Base-by-base conservation (phyloP, 2,888 invertebrate genomes). In the Pterobdella sp. region DNA sequence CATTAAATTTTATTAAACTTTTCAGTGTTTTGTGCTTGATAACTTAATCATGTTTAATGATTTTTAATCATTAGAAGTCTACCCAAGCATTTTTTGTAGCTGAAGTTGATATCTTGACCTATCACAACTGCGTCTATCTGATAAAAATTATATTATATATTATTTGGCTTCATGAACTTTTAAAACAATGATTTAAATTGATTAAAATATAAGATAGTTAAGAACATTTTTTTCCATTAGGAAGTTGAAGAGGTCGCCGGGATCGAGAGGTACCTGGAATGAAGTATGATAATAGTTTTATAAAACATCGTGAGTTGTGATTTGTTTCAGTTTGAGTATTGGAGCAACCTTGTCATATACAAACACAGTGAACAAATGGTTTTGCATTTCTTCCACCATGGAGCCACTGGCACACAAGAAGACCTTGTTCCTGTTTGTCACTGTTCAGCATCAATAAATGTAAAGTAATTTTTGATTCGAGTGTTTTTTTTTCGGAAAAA, bases 31-130 rank as follows among this genome's bases (percentile, higher is more conserved):
- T 42, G 49, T 42, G 7, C 10, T 42, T 42, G 49, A n/a, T n/a
- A n/a, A n/a, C n/a, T n/a, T 42, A 22, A 14, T 42, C 10, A 14
- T 42, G 49, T 42, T 42, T 7, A 14, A 42, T 7, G 7, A 42
- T 42, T 42, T 14, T 42, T 22, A 14, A 7, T 14, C 22, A 7
- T 14, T 42, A 22, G 10, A 7, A 42, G 49, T 22, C 49, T 14
- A 42, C 49, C 49, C 7, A 7, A 42, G 49, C 49, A 42, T 32
- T 49, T 26, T 22, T 35, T 26, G 56, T 49, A 70, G 32, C 56
- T 70, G 52, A 70, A 70, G n/a, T 70, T 70, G 32, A 56, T 22
- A 42, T 70, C 49, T 26, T 42, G 52, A 32, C 70, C 70, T 32
- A 70, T 49, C n/a, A 70, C 52, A 29, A 70, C 49, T 2, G 52